Percentiles rank a stretch among this genome's conserved stretches.
Evolutionary conservation across 2,113 vertebrate species (phyloP).

Genomic region (Helogale parvula): DNA sequence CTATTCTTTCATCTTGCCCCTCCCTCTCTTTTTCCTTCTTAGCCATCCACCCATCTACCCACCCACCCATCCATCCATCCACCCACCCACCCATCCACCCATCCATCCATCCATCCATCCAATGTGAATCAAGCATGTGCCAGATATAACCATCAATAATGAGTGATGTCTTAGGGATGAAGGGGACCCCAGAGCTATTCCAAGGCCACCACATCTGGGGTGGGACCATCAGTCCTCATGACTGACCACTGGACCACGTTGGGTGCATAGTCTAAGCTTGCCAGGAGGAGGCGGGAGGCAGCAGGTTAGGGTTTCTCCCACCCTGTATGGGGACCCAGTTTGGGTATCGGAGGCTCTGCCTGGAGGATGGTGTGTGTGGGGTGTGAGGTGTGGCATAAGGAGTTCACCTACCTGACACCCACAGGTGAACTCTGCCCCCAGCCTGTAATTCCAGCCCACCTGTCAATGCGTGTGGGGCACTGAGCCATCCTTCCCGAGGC

Average conservation of each 20-base stretch:
- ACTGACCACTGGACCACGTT: not conserved
- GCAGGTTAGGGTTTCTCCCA: not conserved
- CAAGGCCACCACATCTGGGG: not conserved
- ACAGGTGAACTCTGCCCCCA: not conserved
- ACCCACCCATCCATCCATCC: not conserved
- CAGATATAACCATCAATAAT: not conserved
- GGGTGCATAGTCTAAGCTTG: not conserved
- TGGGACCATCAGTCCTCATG: not conserved
- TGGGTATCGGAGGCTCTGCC: not conserved
- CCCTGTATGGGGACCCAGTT: not conserved
- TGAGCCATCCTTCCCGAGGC: not conserved
- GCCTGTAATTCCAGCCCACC: not conserved
- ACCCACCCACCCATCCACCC: accelerated
- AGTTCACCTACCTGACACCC: not conserved
- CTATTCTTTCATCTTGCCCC: no score
- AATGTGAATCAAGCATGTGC: not conserved
- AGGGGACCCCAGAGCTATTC: not conserved
- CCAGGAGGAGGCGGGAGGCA: not conserved
- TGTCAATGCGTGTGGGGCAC: accelerated
- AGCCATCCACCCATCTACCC: no score
- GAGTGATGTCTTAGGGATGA: not conserved
- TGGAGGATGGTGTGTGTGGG: not conserved
- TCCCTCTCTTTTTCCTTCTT: no score
- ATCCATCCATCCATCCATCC: not conserved
- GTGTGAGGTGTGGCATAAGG: not conserved